Evolutionary conservation across 2,888 invertebrate species (phyloP).

Genomic region (Pegoplata infirma): DNA sequence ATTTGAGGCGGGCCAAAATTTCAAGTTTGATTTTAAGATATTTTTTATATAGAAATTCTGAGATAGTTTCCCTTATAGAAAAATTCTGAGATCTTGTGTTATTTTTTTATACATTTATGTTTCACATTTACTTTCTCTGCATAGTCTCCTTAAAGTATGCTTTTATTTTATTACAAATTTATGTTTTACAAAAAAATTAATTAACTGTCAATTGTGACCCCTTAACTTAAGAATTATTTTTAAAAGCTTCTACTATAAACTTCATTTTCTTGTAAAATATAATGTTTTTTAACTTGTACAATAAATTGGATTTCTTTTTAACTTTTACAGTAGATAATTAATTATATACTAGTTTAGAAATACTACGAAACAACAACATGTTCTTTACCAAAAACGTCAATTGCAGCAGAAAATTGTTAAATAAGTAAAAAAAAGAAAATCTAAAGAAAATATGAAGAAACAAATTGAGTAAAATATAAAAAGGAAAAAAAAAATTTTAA

Average conservation of each 20-base stretch:
- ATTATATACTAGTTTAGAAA: conserved; percentile 29
- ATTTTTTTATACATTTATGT: too few relatives aligned
- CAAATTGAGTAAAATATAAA: too few relatives aligned
- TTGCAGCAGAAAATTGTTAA: conserved; percentile 17
- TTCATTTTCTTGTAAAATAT: neutral
- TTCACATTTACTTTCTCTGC: too few relatives aligned
- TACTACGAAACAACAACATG: neutral
- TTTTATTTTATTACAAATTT: neutral
- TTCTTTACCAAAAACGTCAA: conserved; percentile 35
- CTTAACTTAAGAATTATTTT: neutral
- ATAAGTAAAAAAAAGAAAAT: neutral
- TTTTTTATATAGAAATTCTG: too few relatives aligned
- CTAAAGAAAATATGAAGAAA: neutral
- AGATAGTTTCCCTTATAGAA: too few relatives aligned
- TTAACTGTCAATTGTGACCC: neutral
- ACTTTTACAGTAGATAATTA: conserved; percentile 56
- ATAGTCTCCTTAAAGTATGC: neutral
- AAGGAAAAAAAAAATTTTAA: neutral
- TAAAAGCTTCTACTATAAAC: neutral
- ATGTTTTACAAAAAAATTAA: neutral
- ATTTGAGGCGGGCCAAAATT: too few relatives aligned
- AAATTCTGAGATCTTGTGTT: too few relatives aligned
- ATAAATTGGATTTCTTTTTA: conserved; percentile 56
- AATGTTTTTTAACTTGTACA: conserved; percentile 1
- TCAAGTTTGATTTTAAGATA: too few relatives aligned